These are phyloP conservation scores for Nannobrachium achirus DNA, from an alignment of 2,113 vertebrate species.

Conservation along the genomic window DNA sequence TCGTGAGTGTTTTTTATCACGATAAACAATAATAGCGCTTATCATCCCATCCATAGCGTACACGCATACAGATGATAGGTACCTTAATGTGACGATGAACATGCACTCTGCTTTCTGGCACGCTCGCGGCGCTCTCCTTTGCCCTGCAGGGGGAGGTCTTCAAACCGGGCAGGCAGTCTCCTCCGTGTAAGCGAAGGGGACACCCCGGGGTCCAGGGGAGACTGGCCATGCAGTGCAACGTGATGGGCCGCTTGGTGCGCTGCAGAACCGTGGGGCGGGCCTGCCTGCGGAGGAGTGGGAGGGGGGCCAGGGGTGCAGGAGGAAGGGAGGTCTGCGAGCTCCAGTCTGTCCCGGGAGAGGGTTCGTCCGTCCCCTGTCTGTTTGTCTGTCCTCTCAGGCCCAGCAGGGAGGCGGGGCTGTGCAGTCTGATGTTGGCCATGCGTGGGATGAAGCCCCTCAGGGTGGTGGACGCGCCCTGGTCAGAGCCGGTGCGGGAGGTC, in stretches of 20 bases:
- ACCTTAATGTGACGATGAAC: constrained; percentile 74
- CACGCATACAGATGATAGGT: constrained; percentile 40
- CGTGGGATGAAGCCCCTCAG: constrained; percentile 87
- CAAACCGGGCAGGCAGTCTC: constrained; percentile 31
- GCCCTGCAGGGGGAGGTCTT: constrained; percentile 33
- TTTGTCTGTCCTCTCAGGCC: constrained; percentile 81
- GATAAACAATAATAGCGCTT: too few species aligned
- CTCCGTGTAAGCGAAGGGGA: constrained; percentile 33
- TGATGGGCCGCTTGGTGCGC: constrained; percentile 60
- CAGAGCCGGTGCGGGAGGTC: constrained; percentile 66
- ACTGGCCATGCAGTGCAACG: constrained; percentile 59
- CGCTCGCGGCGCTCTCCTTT: constrained; percentile 26
- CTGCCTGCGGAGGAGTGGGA: constrained; percentile 1
- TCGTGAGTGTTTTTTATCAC: too few species aligned
- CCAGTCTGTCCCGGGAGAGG: constrained; percentile 69
- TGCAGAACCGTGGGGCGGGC: constrained; percentile 22
- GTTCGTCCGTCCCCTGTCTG: constrained; percentile 45
- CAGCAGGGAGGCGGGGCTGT: constrained; percentile 79
- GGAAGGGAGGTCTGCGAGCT: constrained; percentile 53
- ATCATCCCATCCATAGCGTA: too few species aligned
- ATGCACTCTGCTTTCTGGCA: constrained; percentile 32
- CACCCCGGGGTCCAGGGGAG: constrained; percentile 46
- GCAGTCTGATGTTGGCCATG: constrained; percentile 84
- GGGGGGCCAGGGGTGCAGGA: constrained; percentile 9
- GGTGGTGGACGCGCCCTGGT: constrained; percentile 78